Evolutionary conservation across 2,797 vertebrate genomes (phyloP), one percentile per base, ranked within the genome.

Genomic region (Argyrosomus regius): DNA sequence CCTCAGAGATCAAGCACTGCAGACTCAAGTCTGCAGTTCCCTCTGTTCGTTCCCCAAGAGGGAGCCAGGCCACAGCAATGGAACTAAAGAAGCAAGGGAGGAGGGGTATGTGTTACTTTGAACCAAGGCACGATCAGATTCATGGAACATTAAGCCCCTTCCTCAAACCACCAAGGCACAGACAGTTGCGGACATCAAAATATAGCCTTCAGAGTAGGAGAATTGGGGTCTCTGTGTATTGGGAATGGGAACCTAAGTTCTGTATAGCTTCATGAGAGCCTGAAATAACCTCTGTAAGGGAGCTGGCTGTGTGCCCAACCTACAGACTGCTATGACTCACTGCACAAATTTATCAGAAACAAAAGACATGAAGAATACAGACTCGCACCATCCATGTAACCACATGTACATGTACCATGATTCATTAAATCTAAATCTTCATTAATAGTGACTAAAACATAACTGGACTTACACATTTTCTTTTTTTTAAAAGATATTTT

Each of bases 41-140:
- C 65, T 63, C 50, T 60, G 53, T 70, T 77, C 18, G 1, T 39
- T 69, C 68, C 60, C 31, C 4, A 1, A 53, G 49, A 67, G n/a
- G 39, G 8, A 6, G 24, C 63, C 4, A 41, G 64, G 41, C 75
- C 72, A 76, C 39, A 57, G 39, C 4, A 4, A 63, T 17, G 48
- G 28, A 77, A 65, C 28, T 28, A 61, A 35, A 53, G 4, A 14
- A 63, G 72, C 22, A 16, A 73, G 46, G 72, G 18, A 9, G n/a
- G 58, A 63, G 35, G 35, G 41, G 35, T 54, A 49, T 22, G 48
- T 61, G 22, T 7, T 35, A 66, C 77, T 86, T 81, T 90, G 74
- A 90, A 87, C 67, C 18, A 49, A 63, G 63, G 66, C 69, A 81
- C 3, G 49, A 87, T 90, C 72, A 84, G 75, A 90, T 75, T 83